Base-by-base conservation (phyloP, 1,140 invertebrate species). In the Scaptomyza montana region DNA sequence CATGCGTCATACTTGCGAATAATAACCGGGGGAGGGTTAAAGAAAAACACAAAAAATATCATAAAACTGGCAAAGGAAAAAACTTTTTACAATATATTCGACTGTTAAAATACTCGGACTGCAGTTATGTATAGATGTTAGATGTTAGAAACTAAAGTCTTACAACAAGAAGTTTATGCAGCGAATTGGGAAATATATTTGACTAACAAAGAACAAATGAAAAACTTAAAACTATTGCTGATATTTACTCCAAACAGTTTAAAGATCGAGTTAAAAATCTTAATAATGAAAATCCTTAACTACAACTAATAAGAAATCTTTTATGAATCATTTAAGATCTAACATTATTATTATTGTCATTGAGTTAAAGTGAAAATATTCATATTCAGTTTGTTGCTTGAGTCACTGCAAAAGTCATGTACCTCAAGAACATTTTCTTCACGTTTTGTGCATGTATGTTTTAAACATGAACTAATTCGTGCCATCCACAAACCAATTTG, bases 1-100 rank as follows among this genome's bases (percentile, higher is more conserved):
- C 82, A 87, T 87, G 82, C 82, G 66, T 82, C 78, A 86, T 75
- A 87, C 67, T 81, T 86, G 82, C 75, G 81, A 68, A 80, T 86
- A 86, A 80, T 85, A 80, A 79, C 78, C 57, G 74, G 67, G 78
- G 36, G 79, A 63, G 73, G 65, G 51, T 36, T 54, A 62, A 46
- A 62, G 45, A 45, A 43, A 43, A 12, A 43, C 56, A 51, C 45
- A n/a, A 43, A 12, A n/a, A 43, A 43, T 56, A 39, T 16, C 50
- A 39, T 33, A 67, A 73, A 25, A 46, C 63, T 28, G 45, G 21
- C 53, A 72, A 72, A 25, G 55, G 41, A 3, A 67, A 51, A 49
- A 49, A 30, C 7, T 5, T 9, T 45, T 45, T 51, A 25, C 56
- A 47, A n/a, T 53, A 36, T 36, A 36, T 47, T 16, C 70, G 65